These are phyloP conservation scores for Nipponacmea schrenckii DNA, from an alignment of 2,888 invertebrate genomes.

Conservation along the genomic window DNA sequence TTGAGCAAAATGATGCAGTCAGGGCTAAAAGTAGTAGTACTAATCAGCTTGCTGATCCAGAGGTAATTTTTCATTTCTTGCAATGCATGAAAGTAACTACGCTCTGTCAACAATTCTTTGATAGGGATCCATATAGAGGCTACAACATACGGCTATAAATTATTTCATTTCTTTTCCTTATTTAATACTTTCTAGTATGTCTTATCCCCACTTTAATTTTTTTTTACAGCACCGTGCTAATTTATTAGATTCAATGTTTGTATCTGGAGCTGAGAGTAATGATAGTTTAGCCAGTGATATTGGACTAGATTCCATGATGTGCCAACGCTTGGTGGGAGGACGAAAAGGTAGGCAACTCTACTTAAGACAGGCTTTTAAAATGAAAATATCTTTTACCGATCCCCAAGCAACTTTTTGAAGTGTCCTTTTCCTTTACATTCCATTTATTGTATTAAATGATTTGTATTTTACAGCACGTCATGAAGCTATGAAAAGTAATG, in stretches of 20 bases:
- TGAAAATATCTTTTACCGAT: background rate
- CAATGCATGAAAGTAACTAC: no score
- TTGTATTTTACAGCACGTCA: conserved; percentile 33
- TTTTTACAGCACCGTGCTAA: conserved; percentile 35
- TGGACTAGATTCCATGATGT: conserved; percentile 59
- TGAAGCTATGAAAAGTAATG: conserved; percentile 24
- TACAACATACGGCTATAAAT: no score
- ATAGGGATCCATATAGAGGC: no score
- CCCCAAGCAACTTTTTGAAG: background rate
- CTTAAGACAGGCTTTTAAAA: background rate
- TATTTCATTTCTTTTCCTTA: no score
- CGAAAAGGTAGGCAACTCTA: conserved; percentile 33
- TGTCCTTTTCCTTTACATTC: background rate
- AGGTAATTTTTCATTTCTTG: conserved; percentile 7
- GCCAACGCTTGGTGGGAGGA: conserved; percentile 49
- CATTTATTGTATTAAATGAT: no score
- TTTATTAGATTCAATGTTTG: conserved; percentile 41
- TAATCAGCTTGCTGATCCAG: conserved; percentile 17
- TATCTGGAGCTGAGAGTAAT: conserved; percentile 48
- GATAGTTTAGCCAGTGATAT: conserved; percentile 58
- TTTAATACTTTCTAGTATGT: no score
- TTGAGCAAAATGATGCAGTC: background rate
- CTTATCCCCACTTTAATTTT: no score
- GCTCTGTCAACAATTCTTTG: no score
- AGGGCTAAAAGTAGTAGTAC: background rate